Base-by-base conservation (phyloP, 1,140 invertebrate species). In the Orchestia grillus region DNA sequence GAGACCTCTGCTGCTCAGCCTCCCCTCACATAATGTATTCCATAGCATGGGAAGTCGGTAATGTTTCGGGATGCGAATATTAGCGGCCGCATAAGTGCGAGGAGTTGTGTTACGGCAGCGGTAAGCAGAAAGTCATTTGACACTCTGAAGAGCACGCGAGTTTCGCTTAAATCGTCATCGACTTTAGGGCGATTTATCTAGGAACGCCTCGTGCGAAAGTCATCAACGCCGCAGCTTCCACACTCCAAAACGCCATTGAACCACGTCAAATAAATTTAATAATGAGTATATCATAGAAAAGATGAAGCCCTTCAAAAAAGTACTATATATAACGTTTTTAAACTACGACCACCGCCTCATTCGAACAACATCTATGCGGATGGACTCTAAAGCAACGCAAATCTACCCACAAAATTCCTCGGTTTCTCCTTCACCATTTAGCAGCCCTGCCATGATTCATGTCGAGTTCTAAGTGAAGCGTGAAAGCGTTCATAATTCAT, bases 31-130 rank as follows among this genome's bases (percentile, higher is more conserved):
- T 90, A 90, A 90, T 90, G 88, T 90, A 90, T 90, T 90, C 88
- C 43, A 44, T 11, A 90, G 88, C 88, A 90, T 42, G 41, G 88
- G 88, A 90, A 90, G 88, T 90, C 88, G 88, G 88, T 90, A 90
- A 90, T 90, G 88, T 90, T 44, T 41, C 88, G 41, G 15, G 88
- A 41, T 90, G 88, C 15, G n/a, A 41, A 90, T 44, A 90, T 90
- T 90, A 90, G 88, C 41, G 43, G 4, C n/a, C 15, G 41, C 88
- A 44, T 44, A 90, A 44, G 88, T 90, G 43, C 28, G 88, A 41
- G 88, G 88, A 90, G 88, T 90, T 44, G 88, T 42, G 88, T 90
- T 41, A 42, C 88, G 88, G 88, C 6, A 23, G 0, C 15, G 88
- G 41, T 41, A 90, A 44, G 41, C 88, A 90, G 43, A 44, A 44